A percentile compares a stretch with the other conserved stretches of the same genome.
phyloP scores from a whole-genome alignment of 2,797 vertebrate genomes.

The Alfaro cultratus region DNA sequence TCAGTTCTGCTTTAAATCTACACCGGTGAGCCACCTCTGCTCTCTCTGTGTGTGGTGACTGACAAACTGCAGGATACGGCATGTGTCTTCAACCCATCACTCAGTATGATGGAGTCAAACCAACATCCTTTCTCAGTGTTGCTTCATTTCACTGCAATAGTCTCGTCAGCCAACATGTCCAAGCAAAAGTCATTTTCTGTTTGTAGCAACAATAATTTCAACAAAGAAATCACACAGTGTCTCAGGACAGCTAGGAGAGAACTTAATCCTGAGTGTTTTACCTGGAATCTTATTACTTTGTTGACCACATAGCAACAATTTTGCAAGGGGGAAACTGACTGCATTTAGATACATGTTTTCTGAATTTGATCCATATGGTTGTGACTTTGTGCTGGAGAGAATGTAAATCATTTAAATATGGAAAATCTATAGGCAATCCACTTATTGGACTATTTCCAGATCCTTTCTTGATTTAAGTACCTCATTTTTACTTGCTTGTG shows the following conservation, averaged over 20 bases:
- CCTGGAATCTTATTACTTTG: neutral
- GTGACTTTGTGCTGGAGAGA: neutral
- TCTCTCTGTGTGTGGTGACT: constrained; percentile 27
- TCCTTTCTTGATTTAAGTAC: neutral
- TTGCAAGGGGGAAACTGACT: neutral
- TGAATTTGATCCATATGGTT: neutral
- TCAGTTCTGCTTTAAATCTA: constrained; percentile 44
- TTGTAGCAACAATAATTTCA: neutral
- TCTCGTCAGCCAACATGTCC: constrained; percentile 11
- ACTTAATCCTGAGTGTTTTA: neutral
- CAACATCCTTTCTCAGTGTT: constrained; percentile 28
- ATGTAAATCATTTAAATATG: neutral
- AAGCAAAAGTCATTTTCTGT: constrained; percentile 12
- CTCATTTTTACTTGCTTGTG: neutral
- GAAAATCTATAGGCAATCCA: neutral
- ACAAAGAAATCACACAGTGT: neutral
- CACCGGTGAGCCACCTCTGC: constrained; percentile 22
- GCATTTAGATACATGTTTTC: neutral
- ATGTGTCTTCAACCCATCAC: constrained; percentile 48
- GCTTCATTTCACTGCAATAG: constrained; percentile 21
- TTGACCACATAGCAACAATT: neutral
- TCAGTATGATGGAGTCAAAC: constrained; percentile 43
- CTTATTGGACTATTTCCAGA: neutral
- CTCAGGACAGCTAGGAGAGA: neutral
- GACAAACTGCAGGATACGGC: constrained; percentile 35